A percentile compares a stretch with the other conserved stretches of the same genome.
phyloP scores from a whole-genome alignment of 2,113 vertebrate species.

The Pandion haliaetus region DNA sequence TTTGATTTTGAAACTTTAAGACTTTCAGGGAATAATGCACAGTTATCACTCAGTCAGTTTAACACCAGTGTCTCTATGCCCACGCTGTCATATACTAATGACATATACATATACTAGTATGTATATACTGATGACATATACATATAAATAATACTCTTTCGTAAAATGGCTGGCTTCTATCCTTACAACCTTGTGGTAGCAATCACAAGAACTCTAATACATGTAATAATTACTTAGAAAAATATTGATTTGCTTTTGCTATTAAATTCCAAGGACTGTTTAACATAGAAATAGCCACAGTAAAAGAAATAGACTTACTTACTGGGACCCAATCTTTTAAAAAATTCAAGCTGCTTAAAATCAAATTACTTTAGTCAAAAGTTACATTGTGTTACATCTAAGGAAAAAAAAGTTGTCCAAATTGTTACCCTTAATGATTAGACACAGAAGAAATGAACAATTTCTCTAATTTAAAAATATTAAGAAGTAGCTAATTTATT shows the following conservation, averaged over 20 bases:
- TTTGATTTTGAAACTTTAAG: neutral
- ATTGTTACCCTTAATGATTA: neutral
- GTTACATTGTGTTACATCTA: neutral
- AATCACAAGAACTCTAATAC: neutral
- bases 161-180: neutral
- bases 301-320: neutral
- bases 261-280: neutral
- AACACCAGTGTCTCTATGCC: neutral
- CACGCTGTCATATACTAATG: neutral
- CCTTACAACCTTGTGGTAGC: neutral
- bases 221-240: slow-evolving; percentile 3
- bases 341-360: slow-evolving; percentile 18
- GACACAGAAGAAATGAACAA: neutral
- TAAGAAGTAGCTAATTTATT: neutral
- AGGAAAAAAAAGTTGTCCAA: neutral
- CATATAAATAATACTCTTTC: neutral
- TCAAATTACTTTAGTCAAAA: neutral
- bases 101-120: neutral
- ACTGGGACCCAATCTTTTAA: neutral
- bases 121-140: neutral
- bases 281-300: slow-evolving; percentile 16
- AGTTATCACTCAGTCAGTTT: neutral
- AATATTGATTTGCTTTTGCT: slow-evolving; percentile 29
- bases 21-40: neutral
- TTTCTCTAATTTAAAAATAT: neutral